Evolutionary conservation across 2,113 vertebrate species (phyloP), one percentile per base, ranked within the genome.

Genomic region (Colius striatus): DNA sequence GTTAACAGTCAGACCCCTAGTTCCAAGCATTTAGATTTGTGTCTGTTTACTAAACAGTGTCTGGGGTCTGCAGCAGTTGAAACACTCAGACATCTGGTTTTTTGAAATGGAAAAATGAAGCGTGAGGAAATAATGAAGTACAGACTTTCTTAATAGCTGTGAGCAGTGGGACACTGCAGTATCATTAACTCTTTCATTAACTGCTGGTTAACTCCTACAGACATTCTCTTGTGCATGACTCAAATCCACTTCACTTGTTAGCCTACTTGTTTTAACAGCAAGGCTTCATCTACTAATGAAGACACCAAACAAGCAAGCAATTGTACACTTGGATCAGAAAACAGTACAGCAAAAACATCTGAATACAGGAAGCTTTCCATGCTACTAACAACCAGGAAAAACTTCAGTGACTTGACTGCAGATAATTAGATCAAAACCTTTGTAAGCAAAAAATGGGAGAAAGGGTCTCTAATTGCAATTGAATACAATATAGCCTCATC

Each of bases 1-100:
- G 61, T 78, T 62, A 91, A 32, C 65, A 79, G 74, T 50, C 76
- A 92, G 60, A 79, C 5, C 58, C 41, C 57, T 53, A 54, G 88
- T 72, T 94, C 95, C 92, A 95, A 93, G 87, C 89, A 87, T 55
- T 92, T 90, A 84, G 77, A 51, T 94, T 97, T 92, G 75, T 97
- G 95, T 98, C 94, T 97, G 84, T 97, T 97, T 96, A 63, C 84
- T 97, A 96, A 97, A 96, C 94, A 98, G 70, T 77, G 90, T 96
- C 90, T 95, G 91, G 87, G 78, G 84, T 94, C 84, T 91, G 93
- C 90, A 96, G 62, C 68, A 81, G 68, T 92, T 92, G 79, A 83
- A 96, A 90, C 84, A 60, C 83, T 87, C 61, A 77, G 94, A 96
- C 96, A 97, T 97, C 95, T 97, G 94, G 5, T 96, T 96, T 97